Evolutionary conservation across 2,797 vertebrate species (phyloP).

Genomic region (Intellagama lesueurii): DNA sequence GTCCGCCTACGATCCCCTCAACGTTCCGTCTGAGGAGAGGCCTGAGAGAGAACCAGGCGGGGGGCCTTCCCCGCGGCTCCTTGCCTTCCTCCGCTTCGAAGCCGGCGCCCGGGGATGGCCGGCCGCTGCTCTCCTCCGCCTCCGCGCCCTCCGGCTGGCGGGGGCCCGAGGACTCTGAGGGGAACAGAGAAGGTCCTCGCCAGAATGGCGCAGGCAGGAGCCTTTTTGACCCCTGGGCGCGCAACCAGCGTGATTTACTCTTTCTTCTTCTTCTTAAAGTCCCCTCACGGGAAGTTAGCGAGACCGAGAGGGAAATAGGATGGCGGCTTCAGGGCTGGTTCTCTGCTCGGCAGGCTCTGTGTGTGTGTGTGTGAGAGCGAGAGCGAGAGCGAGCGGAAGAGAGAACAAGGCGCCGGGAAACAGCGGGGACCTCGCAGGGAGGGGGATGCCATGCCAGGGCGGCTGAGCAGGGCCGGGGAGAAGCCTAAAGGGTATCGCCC

Average conservation of each 20-base stretch:
- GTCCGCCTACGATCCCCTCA: too few relatives aligned
- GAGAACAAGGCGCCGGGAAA: not conserved
- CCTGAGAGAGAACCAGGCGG: not conserved
- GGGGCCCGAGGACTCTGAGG: not conserved
- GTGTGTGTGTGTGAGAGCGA: too few relatives aligned
- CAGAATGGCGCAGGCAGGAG: slow-evolving; percentile 25
- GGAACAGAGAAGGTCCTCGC: not conserved
- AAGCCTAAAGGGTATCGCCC: too few relatives aligned
- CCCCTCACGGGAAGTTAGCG: not conserved
- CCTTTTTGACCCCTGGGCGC: slow-evolving; percentile 25
- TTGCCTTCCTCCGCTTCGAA: too few relatives aligned
- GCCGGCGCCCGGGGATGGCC: too few relatives aligned
- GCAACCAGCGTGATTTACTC: not conserved
- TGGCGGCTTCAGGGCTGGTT: too few relatives aligned
- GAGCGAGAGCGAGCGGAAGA: not conserved
- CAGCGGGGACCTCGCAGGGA: not conserved
- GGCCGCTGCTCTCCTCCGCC: not conserved
- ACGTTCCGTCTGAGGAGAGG: not conserved
- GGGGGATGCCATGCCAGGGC: not conserved
- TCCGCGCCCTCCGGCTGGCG: not conserved
- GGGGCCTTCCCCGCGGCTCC: too few relatives aligned
- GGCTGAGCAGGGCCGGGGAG: too few relatives aligned
- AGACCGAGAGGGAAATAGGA: slow-evolving; percentile 8
- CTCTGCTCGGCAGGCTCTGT: too few relatives aligned
- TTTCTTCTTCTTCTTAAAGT: not conserved